A percentile compares a stretch with the other conserved stretches of the same genome.
Evolutionary conservation across 2,113 vertebrate genomes (phyloP).

Genomic region (Riparia riparia): DNA sequence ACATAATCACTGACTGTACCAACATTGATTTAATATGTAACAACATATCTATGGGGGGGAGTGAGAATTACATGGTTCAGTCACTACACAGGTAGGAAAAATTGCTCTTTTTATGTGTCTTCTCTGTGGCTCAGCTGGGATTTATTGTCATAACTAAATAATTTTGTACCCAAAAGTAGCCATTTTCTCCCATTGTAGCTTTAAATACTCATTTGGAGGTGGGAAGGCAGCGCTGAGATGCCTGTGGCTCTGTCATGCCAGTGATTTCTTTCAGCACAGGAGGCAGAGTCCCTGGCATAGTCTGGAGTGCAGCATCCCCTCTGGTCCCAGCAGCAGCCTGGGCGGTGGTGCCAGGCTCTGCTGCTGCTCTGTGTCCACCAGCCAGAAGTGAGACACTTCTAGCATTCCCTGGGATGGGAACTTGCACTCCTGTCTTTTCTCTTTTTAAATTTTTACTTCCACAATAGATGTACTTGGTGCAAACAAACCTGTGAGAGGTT

Average conservation of each 20-base stretch:
- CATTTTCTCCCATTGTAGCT: neutral
- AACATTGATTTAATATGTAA: neutral
- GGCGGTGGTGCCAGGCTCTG: neutral
- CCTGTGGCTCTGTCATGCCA: neutral
- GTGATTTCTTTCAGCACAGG: neutral
- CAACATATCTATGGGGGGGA: neutral
- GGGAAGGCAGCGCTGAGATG: neutral
- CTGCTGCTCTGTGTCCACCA: neutral
- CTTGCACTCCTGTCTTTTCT: neutral
- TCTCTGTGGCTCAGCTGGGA: slow-evolving; percentile 8
- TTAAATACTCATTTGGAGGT: neutral
- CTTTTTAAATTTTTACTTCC: neutral
- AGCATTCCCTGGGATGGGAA: neutral
- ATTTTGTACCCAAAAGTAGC: neutral
- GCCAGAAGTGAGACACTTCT: neutral
- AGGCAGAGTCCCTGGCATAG: neutral
- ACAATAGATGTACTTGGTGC: neutral
- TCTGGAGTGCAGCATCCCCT: neutral
- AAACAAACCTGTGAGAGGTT: neutral
- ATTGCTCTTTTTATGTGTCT: neutral
- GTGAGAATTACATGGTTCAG: slow-evolving; percentile 6
- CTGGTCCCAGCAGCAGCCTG: neutral
- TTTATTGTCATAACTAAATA: slow-evolving; percentile 28
- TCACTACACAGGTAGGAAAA: slow-evolving; percentile 25
- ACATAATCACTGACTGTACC: neutral